These are phyloP conservation scores for Heterotilapia buettikoferi DNA, from an alignment of 2,113 vertebrate species.

Conservation along the genomic window DNA sequence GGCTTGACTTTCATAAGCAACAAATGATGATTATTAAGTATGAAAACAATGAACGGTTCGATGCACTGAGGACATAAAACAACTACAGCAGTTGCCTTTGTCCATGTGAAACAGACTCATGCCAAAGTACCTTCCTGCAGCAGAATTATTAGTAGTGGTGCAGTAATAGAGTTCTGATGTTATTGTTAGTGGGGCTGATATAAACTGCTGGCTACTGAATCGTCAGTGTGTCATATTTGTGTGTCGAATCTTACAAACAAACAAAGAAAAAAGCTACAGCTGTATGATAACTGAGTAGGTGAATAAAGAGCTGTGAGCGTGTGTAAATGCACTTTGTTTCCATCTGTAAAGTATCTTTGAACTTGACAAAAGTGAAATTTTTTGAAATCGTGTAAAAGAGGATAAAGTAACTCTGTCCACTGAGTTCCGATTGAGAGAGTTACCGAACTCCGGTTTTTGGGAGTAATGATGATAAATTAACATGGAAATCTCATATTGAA, in stretches of 20 bases:
- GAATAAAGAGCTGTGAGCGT: rapidly evolving
- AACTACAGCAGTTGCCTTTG: neutral
- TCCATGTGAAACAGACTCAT: neutral
- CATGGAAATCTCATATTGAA: neutral
- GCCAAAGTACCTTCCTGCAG: neutral
- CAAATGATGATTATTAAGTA: neutral
- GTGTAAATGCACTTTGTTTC: neutral
- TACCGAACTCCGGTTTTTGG: neutral
- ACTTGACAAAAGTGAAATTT: neutral
- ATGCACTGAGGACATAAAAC: neutral
- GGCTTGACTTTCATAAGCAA: neutral
- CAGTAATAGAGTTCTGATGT: neutral
- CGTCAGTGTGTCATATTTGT: neutral
- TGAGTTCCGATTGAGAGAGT: neutral
- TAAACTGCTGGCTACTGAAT: neutral
- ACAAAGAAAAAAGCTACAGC: neutral
- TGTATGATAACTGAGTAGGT: neutral
- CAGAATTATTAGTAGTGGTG: neutral
- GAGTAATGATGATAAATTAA: neutral
- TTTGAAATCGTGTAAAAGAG: neutral
- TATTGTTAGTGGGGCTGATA: neutral
- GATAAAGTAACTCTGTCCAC: neutral
- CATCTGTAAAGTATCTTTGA: neutral
- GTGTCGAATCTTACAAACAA: neutral
- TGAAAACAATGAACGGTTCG: neutral